A percentile compares a stretch with the other conserved stretches of the same genome.
These are phyloP conservation scores for human (Homo sapiens) DNA, from an alignment of 2,113 vertebrate species.

Conservation along the genomic window GRCh38 chr5:107480501-107481000, in stretches of 20 bases:
- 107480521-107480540: not conserved
- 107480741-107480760: not conserved
- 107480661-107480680: not conserved
- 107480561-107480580: not conserved
- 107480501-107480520: not conserved
- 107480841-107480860: not conserved
- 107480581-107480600: not conserved
- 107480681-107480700: not conserved
- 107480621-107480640: not conserved
- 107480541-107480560: not conserved
- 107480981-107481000: not conserved
- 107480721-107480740: not conserved
- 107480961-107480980: not conserved
- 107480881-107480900: not conserved
- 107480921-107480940: not conserved
- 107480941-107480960: not conserved
- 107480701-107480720: not conserved
- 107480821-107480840: fast-evolving
- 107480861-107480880: not conserved
- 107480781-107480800: not conserved
- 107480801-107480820: not conserved
- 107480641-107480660: not conserved
- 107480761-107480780: not conserved
- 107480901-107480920: not conserved
- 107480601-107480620: not conserved